These are phyloP conservation scores for Drosophila melanogaster DNA, from an alignment of 1,140 invertebrate species.

Conservation along the genomic window Release_6_plus_ISO1_MT NT_037436.4:13050501-13051000, in stretches of 20 bases:
- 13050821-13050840: conserved; percentile 52
- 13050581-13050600: conserved; percentile 15
- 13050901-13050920: conserved; percentile 47
- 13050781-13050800: conserved; percentile 83
- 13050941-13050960: conserved; percentile 41
- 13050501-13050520: no score
- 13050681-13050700: conserved; percentile 50
- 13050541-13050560: no score
- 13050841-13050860: conserved; percentile 12
- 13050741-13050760: neutral
- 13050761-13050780: conserved; percentile 56
- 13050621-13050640: conserved; percentile 1
- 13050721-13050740: conserved; percentile 30
- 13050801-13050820: conserved; percentile 81
- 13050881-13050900: conserved; percentile 75
- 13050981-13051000: conserved; percentile 83
- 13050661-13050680: conserved; percentile 21
- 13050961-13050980: conserved; percentile 79
- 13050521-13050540: no score
- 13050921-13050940: conserved; percentile 76
- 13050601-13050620: neutral
- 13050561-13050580: conserved; percentile 2
- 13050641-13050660: conserved; percentile 30
- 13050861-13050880: conserved; percentile 63
- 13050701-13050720: conserved; percentile 52